Conservation (phyloP, 1,140 invertebrate species). For the Delia radicum region DNA sequence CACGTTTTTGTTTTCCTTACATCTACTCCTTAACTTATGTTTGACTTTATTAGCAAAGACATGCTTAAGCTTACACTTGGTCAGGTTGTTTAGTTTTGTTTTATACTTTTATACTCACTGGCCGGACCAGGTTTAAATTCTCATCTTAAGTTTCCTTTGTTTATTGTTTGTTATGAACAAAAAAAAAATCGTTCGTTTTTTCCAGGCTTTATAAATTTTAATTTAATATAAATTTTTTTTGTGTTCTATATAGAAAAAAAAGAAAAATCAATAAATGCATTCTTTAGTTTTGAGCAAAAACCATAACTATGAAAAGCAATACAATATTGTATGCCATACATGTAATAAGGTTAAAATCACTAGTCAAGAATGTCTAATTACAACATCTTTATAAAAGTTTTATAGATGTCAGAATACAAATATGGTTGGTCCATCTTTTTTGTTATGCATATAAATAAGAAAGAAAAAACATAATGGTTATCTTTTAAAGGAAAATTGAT, state of each 20-base stretch:
- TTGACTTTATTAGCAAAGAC: conserved; percentile 31
- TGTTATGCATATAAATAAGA: not conserved
- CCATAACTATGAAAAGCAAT: not conserved
- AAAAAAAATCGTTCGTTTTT: not conserved
- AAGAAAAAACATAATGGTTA: not conserved
- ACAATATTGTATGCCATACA: conserved; percentile 13
- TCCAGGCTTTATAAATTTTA: conserved; percentile 13
- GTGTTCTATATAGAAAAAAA: not conserved
- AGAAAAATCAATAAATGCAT: not conserved
- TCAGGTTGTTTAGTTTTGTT: not conserved
- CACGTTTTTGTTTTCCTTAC: no score
- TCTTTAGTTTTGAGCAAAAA: not conserved
- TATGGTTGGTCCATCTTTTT: not conserved
- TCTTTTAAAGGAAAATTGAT: not conserved
- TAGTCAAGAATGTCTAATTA: conserved; percentile 20
- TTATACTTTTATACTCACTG: not conserved
- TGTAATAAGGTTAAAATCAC: conserved; percentile 23
- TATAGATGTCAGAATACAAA: conserved; percentile 12
- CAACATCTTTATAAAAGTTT: conserved; percentile 23
- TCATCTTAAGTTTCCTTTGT: not conserved
- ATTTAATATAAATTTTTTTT: conserved; percentile 19
- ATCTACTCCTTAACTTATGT: conserved; percentile 26
- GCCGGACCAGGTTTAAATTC: not conserved
- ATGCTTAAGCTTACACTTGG: conserved; percentile 7
- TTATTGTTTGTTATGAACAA: not conserved